Conservation (phyloP, 1,140 invertebrate species). For the Dreissena polymorpha region DNA sequence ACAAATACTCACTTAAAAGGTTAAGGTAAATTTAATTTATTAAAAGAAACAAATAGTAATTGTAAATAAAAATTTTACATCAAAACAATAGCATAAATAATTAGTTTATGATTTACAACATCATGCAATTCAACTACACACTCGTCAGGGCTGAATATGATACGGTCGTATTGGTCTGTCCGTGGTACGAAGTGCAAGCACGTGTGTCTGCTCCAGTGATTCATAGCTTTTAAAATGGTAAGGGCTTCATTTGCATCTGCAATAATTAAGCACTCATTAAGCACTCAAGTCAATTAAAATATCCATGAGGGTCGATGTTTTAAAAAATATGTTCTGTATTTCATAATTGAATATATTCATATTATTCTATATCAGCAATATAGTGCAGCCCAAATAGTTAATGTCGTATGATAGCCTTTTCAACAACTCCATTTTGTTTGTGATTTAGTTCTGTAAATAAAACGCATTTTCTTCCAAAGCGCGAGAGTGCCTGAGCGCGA, state of each 20-base stretch:
- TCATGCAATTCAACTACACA: neutral
- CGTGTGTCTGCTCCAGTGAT: constrained; percentile 64
- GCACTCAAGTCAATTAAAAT: neutral
- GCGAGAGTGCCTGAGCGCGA: too few relatives aligned
- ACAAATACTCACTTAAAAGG: too few relatives aligned
- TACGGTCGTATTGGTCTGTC: constrained; percentile 3
- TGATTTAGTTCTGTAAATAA: neutral
- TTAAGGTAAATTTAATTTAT: too few relatives aligned
- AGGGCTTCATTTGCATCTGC: neutral
- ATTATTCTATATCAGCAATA: neutral
- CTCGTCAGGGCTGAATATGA: constrained; percentile 5
- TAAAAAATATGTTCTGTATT: neutral
- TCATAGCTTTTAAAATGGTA: constrained; percentile 48
- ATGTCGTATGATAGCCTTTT: too few relatives aligned
- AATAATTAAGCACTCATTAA: neutral
- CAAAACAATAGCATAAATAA: too few relatives aligned
- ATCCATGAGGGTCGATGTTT: neutral
- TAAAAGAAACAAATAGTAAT: too few relatives aligned
- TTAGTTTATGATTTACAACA: too few relatives aligned
- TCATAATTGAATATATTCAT: neutral
- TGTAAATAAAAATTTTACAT: too few relatives aligned
- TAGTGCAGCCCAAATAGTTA: neutral
- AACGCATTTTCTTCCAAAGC: neutral
- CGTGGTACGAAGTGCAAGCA: constrained; percentile 61
- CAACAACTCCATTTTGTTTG: neutral